A percentile compares a stretch with the other conserved stretches of the same genome.
These are phyloP conservation scores for Indri indri DNA, from an alignment of 2,113 vertebrate genomes.

Conservation along the genomic window DNA sequence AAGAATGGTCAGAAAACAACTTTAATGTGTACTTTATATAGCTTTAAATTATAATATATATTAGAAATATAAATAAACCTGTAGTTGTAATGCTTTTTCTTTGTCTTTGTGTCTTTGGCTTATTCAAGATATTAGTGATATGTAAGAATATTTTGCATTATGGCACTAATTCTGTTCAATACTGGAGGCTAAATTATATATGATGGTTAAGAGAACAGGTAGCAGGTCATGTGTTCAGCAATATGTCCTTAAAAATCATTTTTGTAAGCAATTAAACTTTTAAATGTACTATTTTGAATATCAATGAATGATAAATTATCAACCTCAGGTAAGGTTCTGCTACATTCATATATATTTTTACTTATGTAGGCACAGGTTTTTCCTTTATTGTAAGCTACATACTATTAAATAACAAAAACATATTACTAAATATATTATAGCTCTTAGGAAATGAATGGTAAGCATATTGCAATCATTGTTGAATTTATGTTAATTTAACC, in stretches of 20 bases:
- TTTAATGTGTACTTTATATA: not conserved
- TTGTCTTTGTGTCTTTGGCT: not conserved
- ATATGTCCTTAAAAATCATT: conserved; percentile 17
- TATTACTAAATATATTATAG: not conserved
- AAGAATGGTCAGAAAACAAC: not conserved
- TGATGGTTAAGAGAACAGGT: not conserved
- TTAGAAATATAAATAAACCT: not conserved
- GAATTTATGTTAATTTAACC: not conserved
- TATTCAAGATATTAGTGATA: conserved; percentile 7
- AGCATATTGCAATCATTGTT: not conserved
- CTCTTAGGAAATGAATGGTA: not conserved
- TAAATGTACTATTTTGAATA: not conserved
- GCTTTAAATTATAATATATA: not conserved
- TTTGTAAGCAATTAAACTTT: conserved; percentile 48
- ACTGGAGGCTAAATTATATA: conserved; percentile 31
- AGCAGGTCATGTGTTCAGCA: not conserved
- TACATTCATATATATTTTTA: not conserved
- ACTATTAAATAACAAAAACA: conserved; percentile 45
- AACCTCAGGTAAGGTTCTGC: not conserved
- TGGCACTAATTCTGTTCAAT: not conserved
- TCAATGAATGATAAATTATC: conserved; percentile 32
- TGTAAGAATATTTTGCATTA: conserved; percentile 2
- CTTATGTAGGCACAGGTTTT: conserved; percentile 8
- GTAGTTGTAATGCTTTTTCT: not conserved
- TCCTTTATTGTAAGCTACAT: conserved; percentile 13